Evolutionary conservation across 2,113 vertebrate genomes (phyloP), one percentile per base, ranked within the genome.

Genomic region (Lagopus leucura): DNA sequence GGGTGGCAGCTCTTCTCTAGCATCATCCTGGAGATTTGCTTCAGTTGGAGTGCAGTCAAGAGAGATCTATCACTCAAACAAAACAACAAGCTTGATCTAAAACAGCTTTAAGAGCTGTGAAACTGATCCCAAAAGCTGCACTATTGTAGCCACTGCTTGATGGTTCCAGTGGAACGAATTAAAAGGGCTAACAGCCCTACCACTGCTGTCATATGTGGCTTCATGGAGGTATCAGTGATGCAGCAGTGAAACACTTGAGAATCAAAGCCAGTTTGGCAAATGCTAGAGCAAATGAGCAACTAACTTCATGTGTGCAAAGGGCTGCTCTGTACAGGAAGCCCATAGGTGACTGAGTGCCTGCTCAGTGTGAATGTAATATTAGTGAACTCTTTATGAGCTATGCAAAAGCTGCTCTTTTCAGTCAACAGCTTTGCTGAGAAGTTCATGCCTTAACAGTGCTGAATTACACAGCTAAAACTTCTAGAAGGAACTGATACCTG

Each of bases 361-460:
- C 90, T 94, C 93, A 95, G 94, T 88, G 94, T 67, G 80, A 92
- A 90, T 86, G 91, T 72, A 88, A 94, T 92, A 71, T 61, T 45
- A 88, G 92, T 96, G 87, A 93, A 94, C 89, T 91, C 91, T 95
- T 95, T 94, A 95, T 82, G 84, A 93, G 94, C 83, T 84, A 79
- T 77, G 92, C 69, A 84, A 95, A 96, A 95, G 82, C 89, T 89
- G 86, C 63, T 94, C 81, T 82, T 92, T 94, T 93, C 89, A 85
- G 93, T 85, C 78, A 94, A 87, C 81, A 85, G 89, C 67, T 89
- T 66, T 75, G 70, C 36, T 87, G 55, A 47, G 66, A 95, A 91
- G 81, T 85, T 88, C 95, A 89, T 96, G 84, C 77, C 81, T 84
- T 81, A 84, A 94, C 6, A 94, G 89, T 40, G 79, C 76, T 86